A percentile compares a stretch with the other conserved stretches of the same genome.
These are phyloP conservation scores for Camptogramma bilineatum DNA, from an alignment of 2,888 invertebrate genomes.

Conservation along the genomic window DNA sequence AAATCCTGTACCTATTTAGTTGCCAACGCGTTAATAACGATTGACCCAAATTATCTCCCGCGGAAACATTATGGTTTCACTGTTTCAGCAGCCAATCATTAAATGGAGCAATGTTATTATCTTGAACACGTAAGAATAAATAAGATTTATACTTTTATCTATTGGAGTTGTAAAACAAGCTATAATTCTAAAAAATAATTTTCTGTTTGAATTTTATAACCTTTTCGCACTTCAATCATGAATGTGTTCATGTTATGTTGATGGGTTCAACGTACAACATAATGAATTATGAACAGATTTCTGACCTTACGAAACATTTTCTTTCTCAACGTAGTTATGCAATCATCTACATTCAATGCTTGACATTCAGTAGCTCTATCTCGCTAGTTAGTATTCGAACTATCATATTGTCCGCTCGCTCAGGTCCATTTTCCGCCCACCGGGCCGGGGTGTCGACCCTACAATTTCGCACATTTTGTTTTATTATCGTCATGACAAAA, in stretches of 20 bases:
- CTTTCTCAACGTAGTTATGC: background rate
- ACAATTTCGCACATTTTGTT: slow-evolving; percentile 56
- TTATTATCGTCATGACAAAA: slow-evolving; percentile 47
- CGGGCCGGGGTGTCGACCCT: slow-evolving; percentile 69
- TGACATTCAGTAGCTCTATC: slow-evolving; percentile 5
- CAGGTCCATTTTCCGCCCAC: slow-evolving; percentile 74
- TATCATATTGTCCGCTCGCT: slow-evolving; percentile 63
- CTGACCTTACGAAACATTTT: too few relatives aligned
- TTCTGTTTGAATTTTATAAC: background rate
- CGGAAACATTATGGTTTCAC: slow-evolving; percentile 44
- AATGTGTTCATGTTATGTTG: too few relatives aligned
- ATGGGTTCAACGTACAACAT: too few relatives aligned
- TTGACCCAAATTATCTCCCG: slow-evolving; percentile 43
- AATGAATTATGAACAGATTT: too few relatives aligned
- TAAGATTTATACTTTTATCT: slow-evolving; percentile 58
- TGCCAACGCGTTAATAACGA: slow-evolving; percentile 39
- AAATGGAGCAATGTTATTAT: slow-evolving; percentile 68
- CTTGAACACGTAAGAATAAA: slow-evolving; percentile 70
- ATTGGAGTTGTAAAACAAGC: slow-evolving; percentile 6
- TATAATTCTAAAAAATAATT: background rate
- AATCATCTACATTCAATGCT: background rate
- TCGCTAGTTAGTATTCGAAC: slow-evolving; percentile 11
- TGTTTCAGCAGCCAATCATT: slow-evolving; percentile 67
- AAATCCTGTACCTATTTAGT: slow-evolving; percentile 36
- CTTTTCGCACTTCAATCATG: background rate